Base-by-base conservation (phyloP, 1,140 invertebrate species). In the Magallana gigas region DNA sequence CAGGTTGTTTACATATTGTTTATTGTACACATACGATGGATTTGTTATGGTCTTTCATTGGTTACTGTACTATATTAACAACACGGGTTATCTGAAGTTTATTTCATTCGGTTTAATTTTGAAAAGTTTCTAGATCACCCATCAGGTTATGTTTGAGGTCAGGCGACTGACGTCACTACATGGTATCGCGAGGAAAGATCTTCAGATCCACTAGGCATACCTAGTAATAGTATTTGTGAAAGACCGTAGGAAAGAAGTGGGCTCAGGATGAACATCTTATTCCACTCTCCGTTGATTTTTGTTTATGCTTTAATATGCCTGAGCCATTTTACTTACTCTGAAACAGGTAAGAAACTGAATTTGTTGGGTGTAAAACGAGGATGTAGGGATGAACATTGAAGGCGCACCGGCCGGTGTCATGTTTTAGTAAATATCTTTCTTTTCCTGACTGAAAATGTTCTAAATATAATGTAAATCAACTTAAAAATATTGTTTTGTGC, bases 61-160 rank as follows among this genome's bases (percentile, higher is more conserved):
- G 36, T 48, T 48, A 48, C 36, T 48, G 36, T 48, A 48, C 36
- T 4, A 48, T 48, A 48, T 48, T 48, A 48, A 48, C 36, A 48
- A 48, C 36, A 48, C 36, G 36, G 36, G 36, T 48, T 48, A 48
- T 48, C 36, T 48, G 36, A 48, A 48, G 36, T 48, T 48, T 48
- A 48, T 48, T 48, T 48, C 36, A 4, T 48, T 48, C 36, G 5
- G 36, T 48, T 48, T 48, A 48, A 76, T 11, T 8, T 18, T 48
- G 68, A 76, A 18, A 16, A 76, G 68, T 76, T 76, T 76, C 68
- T 76, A 76, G 68, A 76, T 76, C 68, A 76, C 68, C 68, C 68
- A 29, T 29, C 68, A 76, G 68, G 68, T 76, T 29, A 76, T 64
- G 23, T 18, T 18, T 29, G 68, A 76, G 68, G 68, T 76, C 23